Evolutionary conservation across 2,888 invertebrate genomes (phyloP), one percentile per base, ranked within the genome.

Genomic region (Diabrotica balteata): DNA sequence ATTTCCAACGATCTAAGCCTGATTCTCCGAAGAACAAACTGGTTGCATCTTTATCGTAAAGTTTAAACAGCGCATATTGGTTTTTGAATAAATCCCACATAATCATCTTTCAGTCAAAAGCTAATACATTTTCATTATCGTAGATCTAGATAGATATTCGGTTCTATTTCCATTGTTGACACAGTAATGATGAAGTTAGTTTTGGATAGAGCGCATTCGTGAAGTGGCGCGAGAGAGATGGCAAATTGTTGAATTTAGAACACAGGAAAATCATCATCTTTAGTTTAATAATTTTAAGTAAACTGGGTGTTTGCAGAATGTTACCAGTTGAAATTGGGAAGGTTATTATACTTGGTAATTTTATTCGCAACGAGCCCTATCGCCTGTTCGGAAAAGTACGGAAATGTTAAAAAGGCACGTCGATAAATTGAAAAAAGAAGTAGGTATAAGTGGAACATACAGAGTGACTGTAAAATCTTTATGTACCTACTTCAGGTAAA

Each of bases 61-160:
- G 32, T 32, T 32, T 32, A 32, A 32, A 32, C 32, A 7, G 22
- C 17, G n/a, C 42, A 51, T 50, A 60, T 61, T 55, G 45, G 62
- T 63, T 55, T 22, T 17, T 55, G 53, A 63, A 63, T 54, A 53
- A 55, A 54, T 55, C 54, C 47, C 43, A 55, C 32, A 62, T 53
- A 53, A 42, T 42, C 8, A 32, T n/a, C 32, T 11, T 47, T 44
- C 54, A 32, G 32, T 63, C 49, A 32, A 55, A 51, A 63, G 55
- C 62, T 49, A 61, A 62, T 54, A 47, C 47, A 54, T 62, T 62
- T 62, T 47, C 62, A 63, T 57, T 63, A 57, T 63, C 22, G 22
- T 32, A 45, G 44, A 57, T 63, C 44, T 17, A 44, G 47, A 63
- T 57, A 44, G 17, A 49, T 44, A 43, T 32, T 50, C 57, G 43